These are phyloP conservation scores for Nannospalax galili DNA, from an alignment of 2,113 vertebrate genomes.

Conservation along the genomic window DNA sequence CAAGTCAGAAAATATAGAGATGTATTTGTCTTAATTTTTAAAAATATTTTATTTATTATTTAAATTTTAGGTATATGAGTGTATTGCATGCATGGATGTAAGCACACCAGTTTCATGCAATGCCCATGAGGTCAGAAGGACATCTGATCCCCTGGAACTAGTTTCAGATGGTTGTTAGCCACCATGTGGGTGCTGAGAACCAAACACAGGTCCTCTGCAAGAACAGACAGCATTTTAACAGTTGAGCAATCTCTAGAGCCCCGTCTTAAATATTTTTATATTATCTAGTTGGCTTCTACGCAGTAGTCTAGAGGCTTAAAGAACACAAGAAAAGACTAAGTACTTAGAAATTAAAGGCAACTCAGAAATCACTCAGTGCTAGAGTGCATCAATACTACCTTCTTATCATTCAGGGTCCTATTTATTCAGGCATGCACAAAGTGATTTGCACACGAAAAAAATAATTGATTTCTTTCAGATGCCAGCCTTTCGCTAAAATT, in stretches of 20 bases:
- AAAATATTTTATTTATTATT: too few species aligned
- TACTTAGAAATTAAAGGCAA: slow-evolving; percentile 13
- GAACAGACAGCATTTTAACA: too few species aligned
- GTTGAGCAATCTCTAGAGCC: too few species aligned
- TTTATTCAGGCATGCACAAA: background rate
- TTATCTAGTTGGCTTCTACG: background rate
- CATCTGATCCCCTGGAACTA: too few species aligned
- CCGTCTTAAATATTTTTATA: background rate
- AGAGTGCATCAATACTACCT: background rate
- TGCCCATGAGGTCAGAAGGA: too few species aligned
- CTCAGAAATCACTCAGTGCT: background rate
- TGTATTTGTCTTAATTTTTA: background rate
- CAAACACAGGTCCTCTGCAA: too few species aligned
- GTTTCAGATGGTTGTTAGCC: too few species aligned
- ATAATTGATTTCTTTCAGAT: background rate
- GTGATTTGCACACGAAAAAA: background rate
- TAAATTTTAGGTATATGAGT: too few species aligned
- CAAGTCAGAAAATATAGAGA: background rate
- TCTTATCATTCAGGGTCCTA: background rate
- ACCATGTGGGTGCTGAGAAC: too few species aligned
- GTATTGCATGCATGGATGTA: too few species aligned
- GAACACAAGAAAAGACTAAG: slow-evolving; percentile 10
- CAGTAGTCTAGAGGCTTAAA: background rate
- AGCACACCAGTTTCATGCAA: too few species aligned
- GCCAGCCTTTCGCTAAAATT: background rate